Evolutionary conservation across 2,888 invertebrate genomes (phyloP).

Genomic region (Panopea generosa): DNA sequence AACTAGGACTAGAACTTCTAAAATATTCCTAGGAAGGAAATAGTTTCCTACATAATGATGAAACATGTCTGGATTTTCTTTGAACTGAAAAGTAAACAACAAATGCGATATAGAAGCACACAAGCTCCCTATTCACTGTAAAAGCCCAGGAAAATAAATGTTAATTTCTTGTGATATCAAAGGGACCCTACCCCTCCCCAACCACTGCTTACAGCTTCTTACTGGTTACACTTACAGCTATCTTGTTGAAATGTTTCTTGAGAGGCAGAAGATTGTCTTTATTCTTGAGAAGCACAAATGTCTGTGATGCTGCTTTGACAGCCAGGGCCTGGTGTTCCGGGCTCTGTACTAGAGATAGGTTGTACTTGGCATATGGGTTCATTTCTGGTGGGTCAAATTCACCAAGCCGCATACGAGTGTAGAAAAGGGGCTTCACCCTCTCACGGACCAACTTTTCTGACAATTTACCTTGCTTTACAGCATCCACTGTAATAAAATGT

Average conservation of each 20-base stretch:
- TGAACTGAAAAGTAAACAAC: no score
- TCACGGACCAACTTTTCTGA: constrained; percentile 63
- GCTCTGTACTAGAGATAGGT: constrained; percentile 68
- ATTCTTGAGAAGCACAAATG: constrained; percentile 81
- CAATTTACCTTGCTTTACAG: constrained; percentile 65
- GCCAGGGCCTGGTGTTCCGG: constrained; percentile 69
- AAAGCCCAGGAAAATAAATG: no score
- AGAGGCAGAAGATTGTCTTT: constrained; percentile 56
- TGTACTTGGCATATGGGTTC: constrained; percentile 76
- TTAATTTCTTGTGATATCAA: no score
- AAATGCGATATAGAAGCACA: no score
- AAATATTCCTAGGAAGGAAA: no score
- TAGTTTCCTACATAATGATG: no score
- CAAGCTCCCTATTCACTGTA: no score
- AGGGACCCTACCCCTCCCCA: no score
- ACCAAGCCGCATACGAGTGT: constrained; percentile 80
- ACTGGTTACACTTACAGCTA: constrained; percentile 65
- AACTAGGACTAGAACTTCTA: no score
- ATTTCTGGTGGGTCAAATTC: constrained; percentile 78
- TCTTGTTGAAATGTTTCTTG: constrained; percentile 48
- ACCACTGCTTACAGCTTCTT: no score
- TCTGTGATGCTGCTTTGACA: constrained; percentile 75
- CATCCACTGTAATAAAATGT: constrained; percentile 56
- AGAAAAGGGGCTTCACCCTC: constrained; percentile 75
- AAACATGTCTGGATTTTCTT: no score